A percentile compares a stretch with the other conserved stretches of the same genome.
Conservation (phyloP, 2,888 invertebrate genomes). For the Agelastica alni region DNA sequence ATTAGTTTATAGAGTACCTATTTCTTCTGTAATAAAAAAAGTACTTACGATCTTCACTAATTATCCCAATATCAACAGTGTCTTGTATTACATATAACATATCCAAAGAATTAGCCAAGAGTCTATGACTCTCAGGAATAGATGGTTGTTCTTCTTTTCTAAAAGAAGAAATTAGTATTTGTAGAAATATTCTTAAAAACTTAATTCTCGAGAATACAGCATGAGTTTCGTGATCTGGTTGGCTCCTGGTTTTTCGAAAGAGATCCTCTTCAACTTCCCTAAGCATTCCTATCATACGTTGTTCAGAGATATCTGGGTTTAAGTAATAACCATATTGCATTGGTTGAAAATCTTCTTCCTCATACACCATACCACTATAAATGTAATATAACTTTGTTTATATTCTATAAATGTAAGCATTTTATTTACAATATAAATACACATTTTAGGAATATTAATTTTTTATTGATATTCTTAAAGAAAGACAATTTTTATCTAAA, state of each 20-base stretch:
- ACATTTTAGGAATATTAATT: no score
- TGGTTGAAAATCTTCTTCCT: conserved; percentile 96
- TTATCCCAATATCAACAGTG: conserved; percentile 74
- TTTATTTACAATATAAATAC: no score
- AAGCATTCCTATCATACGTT: conserved; percentile 78
- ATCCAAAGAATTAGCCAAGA: conserved; percentile 80
- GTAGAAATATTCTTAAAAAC: conserved; percentile 85
- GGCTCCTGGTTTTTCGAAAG: conserved; percentile 68
- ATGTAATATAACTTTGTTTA: no score
- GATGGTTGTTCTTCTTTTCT: conserved; percentile 64
- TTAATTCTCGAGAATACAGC: conserved; percentile 81
- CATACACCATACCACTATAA: conserved; percentile 78
- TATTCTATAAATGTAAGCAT: no score
- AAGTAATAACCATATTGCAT: conserved; percentile 88
- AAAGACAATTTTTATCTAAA: no score
- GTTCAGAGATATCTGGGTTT: conserved; percentile 80
- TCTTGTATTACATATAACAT: conserved; percentile 79
- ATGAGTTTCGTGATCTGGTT: conserved; percentile 60
- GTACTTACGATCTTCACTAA: conserved; percentile 48
- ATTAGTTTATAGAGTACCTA: no score
- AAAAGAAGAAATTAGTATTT: conserved; percentile 74
- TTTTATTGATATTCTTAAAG: no score
- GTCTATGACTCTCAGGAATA: conserved; percentile 75
- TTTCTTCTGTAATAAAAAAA: conserved; percentile 1
- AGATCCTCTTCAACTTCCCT: conserved; percentile 91